These are phyloP conservation scores for Ganaspis sp. DNA, from an alignment of 1,140 invertebrate species.

Conservation along the genomic window DNA sequence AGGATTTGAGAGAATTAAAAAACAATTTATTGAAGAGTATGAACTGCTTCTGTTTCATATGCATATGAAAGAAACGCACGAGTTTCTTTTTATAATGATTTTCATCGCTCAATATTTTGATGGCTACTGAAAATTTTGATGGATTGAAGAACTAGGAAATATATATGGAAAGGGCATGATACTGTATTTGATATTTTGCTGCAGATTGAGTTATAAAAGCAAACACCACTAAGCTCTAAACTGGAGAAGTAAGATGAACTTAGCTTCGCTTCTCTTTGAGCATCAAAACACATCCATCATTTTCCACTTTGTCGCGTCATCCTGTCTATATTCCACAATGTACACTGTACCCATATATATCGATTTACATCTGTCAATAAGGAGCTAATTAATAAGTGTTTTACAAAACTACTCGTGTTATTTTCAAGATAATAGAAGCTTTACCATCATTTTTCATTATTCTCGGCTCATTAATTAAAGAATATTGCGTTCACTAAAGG, in stretches of 20 bases:
- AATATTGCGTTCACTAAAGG: background rate
- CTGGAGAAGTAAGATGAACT: background rate
- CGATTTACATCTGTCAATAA: constrained; percentile 57
- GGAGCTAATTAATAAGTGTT: constrained; percentile 52
- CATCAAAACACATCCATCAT: constrained; percentile 61
- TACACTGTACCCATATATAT: constrained; percentile 34
- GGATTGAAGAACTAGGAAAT: background rate
- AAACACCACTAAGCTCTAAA: constrained; percentile 9
- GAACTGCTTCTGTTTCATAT: too few relatives aligned
- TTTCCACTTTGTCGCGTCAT: constrained; percentile 63
- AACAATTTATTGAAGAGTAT: too few relatives aligned
- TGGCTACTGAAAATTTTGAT: background rate
- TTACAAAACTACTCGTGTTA: constrained; percentile 27
- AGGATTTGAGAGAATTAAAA: too few relatives aligned
- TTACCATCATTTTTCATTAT: constrained; percentile 15
- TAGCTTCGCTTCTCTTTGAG: background rate
- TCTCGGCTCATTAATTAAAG: background rate
- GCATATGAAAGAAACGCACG: too few relatives aligned
- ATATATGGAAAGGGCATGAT: background rate
- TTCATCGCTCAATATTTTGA: too few relatives aligned
- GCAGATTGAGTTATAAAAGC: background rate
- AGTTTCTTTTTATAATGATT: too few relatives aligned
- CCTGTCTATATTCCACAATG: constrained; percentile 48
- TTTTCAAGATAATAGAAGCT: constrained; percentile 8
- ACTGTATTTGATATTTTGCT: background rate